Percentiles rank a stretch among this genome's conserved stretches.
phyloP scores from a whole-genome alignment of 1,140 invertebrate genomes.

The Habropoda laboriosa region DNA sequence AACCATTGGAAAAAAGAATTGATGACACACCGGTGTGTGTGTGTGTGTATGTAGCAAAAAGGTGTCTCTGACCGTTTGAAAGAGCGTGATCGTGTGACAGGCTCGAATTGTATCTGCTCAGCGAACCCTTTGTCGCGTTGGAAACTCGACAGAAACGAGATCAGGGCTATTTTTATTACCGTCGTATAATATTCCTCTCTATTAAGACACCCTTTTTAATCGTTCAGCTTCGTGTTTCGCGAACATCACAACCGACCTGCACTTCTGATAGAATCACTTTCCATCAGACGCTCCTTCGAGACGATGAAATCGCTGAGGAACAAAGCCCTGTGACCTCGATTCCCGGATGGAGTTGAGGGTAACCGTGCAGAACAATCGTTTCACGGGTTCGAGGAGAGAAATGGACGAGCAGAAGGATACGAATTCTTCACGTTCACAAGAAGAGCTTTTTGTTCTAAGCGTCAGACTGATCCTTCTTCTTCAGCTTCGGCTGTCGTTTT shows the following conservation, averaged over 20 bases:
- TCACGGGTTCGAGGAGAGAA: constrained; percentile 13
- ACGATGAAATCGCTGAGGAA: background rate
- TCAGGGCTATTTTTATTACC: background rate
- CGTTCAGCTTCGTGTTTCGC: background rate
- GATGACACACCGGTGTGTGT: constrained; percentile 12
- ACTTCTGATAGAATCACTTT: background rate
- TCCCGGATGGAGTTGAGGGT: background rate
- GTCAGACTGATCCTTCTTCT: constrained; percentile 15
- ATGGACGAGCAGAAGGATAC: background rate
- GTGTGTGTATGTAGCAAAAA: too few relatives aligned
- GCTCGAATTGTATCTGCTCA: constrained; percentile 56
- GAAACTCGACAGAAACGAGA: constrained; percentile 6
- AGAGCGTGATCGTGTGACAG: constrained; percentile 6
- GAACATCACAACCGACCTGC: background rate
- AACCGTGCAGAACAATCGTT: constrained; percentile 33
- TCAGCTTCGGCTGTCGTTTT: background rate
- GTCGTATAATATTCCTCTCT: background rate
- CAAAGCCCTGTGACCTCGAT: constrained; percentile 20
- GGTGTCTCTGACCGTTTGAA: background rate
- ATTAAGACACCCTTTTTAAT: background rate
- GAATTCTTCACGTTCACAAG: constrained; percentile 27
- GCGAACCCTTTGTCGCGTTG: constrained; percentile 42
- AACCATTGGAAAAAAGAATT: background rate
- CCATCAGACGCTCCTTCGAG: background rate
- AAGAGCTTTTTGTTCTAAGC: constrained; percentile 58